These are phyloP conservation scores for Stenodera caucasica DNA, from an alignment of 2,888 invertebrate genomes.

Conservation along the genomic window DNA sequence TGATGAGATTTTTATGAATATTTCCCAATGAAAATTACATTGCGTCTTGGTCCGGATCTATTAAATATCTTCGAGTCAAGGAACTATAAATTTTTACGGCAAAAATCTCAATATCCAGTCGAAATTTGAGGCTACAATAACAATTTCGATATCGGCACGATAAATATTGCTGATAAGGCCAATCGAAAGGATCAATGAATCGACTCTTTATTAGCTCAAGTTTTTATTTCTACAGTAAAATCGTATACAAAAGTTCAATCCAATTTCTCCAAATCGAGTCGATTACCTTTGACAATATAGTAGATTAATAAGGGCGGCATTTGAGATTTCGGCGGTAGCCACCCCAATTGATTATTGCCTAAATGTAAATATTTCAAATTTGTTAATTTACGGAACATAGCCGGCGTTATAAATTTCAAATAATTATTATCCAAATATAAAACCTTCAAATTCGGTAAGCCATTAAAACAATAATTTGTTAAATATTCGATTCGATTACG, in stretches of 20 bases:
- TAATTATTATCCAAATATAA: constrained; percentile 49
- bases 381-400: constrained; percentile 39
- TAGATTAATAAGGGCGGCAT: constrained; percentile 15
- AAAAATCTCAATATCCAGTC: too few species aligned
- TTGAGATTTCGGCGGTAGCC: constrained; percentile 14
- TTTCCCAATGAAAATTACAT: too few species aligned
- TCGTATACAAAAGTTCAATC: constrained; percentile 3
- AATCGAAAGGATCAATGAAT: too few species aligned
- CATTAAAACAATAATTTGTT: constrained; percentile 31
- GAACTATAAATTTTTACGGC: too few species aligned
- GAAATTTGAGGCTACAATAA: too few species aligned
- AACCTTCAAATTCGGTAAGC: constrained; percentile 41
- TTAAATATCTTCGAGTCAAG: too few species aligned
- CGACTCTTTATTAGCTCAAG: too few species aligned
- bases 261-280: not conserved
- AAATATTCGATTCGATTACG: constrained; percentile 40
- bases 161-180: too few species aligned
- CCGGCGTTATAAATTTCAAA: constrained; percentile 37
- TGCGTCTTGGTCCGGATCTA: too few species aligned
- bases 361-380: constrained; percentile 47
- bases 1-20: constrained; percentile 1
- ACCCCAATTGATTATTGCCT: constrained; percentile 39
- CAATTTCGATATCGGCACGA: too few species aligned
- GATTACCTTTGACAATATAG: constrained; percentile 24
- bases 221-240: too few species aligned